Conservation (phyloP, 2,888 invertebrate genomes). For the Arrhopalites spinosus region DNA sequence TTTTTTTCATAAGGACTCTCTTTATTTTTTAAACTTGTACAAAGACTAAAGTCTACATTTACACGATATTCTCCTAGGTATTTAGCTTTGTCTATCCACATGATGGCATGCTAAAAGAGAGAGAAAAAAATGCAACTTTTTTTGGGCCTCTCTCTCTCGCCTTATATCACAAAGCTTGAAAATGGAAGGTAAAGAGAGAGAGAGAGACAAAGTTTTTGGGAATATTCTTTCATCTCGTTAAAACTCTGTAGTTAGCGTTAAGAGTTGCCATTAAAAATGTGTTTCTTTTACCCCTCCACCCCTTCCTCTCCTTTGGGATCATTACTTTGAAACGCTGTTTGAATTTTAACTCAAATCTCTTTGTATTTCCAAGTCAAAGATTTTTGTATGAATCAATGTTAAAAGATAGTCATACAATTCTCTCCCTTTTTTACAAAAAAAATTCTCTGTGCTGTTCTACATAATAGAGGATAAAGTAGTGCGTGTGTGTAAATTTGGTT, state of each 20-base stretch:
- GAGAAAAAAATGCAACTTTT: background rate
- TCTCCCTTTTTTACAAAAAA: too few species aligned
- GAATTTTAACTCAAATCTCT: constrained; percentile 24
- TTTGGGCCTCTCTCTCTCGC: background rate
- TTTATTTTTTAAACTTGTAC: constrained; percentile 2
- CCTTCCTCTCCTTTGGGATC: background rate
- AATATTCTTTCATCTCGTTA: constrained; percentile 1
- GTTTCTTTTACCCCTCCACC: background rate
- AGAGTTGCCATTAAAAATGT: background rate
- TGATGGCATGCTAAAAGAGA: constrained; percentile 17
- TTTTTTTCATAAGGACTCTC: constrained; percentile 14
- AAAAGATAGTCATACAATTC: background rate
- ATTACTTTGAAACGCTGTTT: constrained; percentile 23
- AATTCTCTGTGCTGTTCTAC: too few species aligned
- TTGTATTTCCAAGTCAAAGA: constrained; percentile 8
- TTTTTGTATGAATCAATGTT: background rate
- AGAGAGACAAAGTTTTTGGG: background rate
- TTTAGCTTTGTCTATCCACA: constrained; percentile 26
- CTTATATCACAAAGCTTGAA: constrained; percentile 2
- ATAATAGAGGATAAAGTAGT: too few species aligned
- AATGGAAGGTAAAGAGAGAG: background rate
- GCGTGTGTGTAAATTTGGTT: too few species aligned
- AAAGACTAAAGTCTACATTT: background rate
- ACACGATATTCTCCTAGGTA: background rate
- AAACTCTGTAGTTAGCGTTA: background rate